Base-by-base conservation (phyloP, 2,797 vertebrate species). In the Vireo griseus region DNA sequence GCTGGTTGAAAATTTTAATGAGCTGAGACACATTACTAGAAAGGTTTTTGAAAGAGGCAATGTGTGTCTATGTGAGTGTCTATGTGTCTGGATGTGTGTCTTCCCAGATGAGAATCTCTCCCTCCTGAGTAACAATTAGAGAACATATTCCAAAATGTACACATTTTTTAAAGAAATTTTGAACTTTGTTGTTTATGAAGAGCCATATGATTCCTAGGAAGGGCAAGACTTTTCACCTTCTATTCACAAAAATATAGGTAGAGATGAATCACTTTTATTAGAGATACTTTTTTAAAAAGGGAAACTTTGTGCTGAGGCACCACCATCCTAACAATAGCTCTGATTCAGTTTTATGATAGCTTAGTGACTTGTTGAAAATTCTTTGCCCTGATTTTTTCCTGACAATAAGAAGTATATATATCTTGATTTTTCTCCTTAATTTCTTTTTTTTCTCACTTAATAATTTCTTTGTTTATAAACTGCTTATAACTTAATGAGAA, bases 1-100 rank as follows among this genome's bases (percentile, higher is more conserved):
- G 24, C 66, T 66, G 63, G 76, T 57, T 78, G 91, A 75, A 95
- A 89, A 82, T 47, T 92, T 62, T 92, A 96, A 92, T 82, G 63
- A 96, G 45, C 42, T 73, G 28, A 84, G 29, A 57, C 55, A 45
- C 25, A 65, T 55, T n/a, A 44, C 55, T 37, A 48, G 33, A 80
- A 92, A 44, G 40, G n/a, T 58, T 80, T 89, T 16, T 28, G 61
- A 57, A 87, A 76, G 29, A 87, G 42, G 6, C 13, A 15, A 16
- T 0, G 16, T 57, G 4, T 59, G 10, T 35, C 10, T 28, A 4
- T 66, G 6, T 67, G 2, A 35, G 4, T 59, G 10, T 35, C 10
- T 28, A 4, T 66, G 6, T 67, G 2, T 39, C 37, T 39, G 37
- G 9, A 12, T 52, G 5, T 67, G 2, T 39, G 8, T 50, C 22